phyloP scores from a whole-genome alignment of 2,113 vertebrate genomes.

The Psephotus haematonotus region DNA sequence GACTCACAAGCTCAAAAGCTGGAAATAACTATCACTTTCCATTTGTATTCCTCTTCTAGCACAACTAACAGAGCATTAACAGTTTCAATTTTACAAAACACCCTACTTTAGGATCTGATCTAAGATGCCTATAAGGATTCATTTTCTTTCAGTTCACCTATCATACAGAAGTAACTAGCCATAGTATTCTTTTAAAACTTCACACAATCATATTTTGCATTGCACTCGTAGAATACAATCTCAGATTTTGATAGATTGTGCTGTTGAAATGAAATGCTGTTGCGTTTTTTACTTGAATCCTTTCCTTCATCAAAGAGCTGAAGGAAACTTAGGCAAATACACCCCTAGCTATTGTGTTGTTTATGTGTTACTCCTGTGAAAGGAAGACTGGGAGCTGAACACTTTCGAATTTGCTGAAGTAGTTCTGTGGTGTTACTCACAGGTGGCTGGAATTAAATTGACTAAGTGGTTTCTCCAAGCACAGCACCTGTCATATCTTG shows the following conservation, averaged over 20 bases:
- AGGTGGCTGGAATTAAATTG: constrained; percentile 75
- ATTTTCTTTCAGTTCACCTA: neutral
- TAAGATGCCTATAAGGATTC: neutral
- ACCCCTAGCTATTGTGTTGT: neutral
- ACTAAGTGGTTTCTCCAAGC: constrained; percentile 78
- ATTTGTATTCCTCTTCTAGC: neutral
- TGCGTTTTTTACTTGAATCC: neutral
- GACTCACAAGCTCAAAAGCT: neutral
- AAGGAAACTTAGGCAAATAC: neutral
- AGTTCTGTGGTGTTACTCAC: constrained; percentile 51
- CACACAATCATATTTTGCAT: neutral
- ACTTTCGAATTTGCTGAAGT: constrained; percentile 72
- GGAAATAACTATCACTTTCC: neutral
- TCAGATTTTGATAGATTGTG: neutral
- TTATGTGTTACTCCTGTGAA: neutral
- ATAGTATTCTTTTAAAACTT: neutral
- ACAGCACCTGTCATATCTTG: constrained; percentile 83
- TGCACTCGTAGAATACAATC: neutral
- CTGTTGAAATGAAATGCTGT: neutral
- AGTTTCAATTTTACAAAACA: neutral
- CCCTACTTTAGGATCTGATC: neutral
- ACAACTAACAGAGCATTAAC: neutral
- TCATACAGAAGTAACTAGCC: neutral
- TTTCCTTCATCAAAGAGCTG: neutral
- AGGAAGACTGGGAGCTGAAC: neutral